Evolutionary conservation across 2,113 vertebrate genomes (phyloP).

Genomic region (Sisor rabdophorus): DNA sequence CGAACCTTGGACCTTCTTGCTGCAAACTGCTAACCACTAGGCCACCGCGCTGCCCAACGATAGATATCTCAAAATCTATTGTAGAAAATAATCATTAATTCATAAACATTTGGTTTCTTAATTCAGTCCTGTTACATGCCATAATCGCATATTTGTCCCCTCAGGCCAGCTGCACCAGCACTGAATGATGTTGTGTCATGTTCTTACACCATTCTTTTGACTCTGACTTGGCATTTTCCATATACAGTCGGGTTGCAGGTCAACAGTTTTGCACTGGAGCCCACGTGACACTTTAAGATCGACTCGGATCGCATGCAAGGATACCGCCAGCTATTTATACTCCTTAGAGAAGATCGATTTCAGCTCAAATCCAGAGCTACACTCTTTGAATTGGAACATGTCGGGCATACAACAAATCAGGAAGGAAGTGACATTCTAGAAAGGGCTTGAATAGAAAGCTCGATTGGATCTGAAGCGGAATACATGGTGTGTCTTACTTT

Average conservation of each 20-base stretch:
- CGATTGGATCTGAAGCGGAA: conserved; percentile 40
- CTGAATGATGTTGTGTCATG: conserved; percentile 43
- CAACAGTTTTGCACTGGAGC: conserved; percentile 15
- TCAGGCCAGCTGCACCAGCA: too few species aligned
- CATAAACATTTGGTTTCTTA: too few species aligned
- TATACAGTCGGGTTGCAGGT: conserved; percentile 38
- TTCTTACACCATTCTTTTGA: conserved; percentile 44
- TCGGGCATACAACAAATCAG: conserved; percentile 20
- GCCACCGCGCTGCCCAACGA: too few species aligned
- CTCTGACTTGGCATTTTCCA: conserved; percentile 44
- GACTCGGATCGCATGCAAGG: conserved; percentile 42
- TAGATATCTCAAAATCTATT: too few species aligned
- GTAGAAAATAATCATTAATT: too few species aligned
- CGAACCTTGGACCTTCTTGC: too few species aligned
- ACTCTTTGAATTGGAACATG: conserved; percentile 32
- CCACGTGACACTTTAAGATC: conserved; percentile 31
- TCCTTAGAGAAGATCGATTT: conserved; percentile 39
- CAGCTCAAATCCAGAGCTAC: conserved; percentile 27
- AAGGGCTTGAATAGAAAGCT: conserved; percentile 20
- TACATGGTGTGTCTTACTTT: conserved; percentile 35
- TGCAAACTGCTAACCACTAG: too few species aligned
- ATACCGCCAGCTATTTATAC: conserved; percentile 48
- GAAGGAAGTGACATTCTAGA: conserved; percentile 39
- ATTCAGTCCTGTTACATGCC: too few species aligned
- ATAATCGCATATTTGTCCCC: too few species aligned